These are phyloP conservation scores for Diaperis boleti DNA, from an alignment of 2,888 invertebrate species.

Conservation along the genomic window DNA sequence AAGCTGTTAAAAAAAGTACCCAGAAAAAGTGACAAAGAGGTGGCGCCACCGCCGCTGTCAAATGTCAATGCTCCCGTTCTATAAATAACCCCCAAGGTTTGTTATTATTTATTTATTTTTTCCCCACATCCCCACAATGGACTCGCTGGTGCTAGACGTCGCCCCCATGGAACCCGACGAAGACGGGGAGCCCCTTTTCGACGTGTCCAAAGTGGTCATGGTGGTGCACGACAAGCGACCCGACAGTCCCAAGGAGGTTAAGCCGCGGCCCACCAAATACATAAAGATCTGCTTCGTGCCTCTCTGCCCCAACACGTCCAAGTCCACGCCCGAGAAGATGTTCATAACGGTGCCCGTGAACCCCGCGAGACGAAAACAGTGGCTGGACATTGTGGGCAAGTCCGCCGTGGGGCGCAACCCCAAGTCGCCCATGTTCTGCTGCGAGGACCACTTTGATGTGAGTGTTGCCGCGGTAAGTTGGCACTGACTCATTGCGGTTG, in stretches of 20 bases:
- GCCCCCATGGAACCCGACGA: conserved; percentile 5
- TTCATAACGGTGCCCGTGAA: conserved; percentile 35
- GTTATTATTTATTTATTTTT: conserved; percentile 16
- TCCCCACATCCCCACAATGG: background rate
- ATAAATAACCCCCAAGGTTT: conserved; percentile 4
- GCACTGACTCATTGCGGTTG: too few relatives aligned
- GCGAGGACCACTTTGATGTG: conserved; percentile 39
- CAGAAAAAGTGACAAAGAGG: background rate
- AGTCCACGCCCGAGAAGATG: conserved; percentile 31
- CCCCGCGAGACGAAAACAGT: conserved; percentile 24
- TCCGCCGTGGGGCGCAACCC: conserved; percentile 16
- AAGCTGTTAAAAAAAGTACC: background rate
- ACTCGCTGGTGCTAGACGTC: background rate
- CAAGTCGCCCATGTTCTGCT: conserved; percentile 35
- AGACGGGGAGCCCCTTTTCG: conserved; percentile 31
- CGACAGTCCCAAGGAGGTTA: background rate
- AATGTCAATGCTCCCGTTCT: background rate
- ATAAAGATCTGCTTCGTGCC: conserved; percentile 34
- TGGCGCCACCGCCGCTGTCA: background rate
- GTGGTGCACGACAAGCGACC: background rate
- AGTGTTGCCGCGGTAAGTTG: background rate
- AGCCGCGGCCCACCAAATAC: conserved; percentile 5
- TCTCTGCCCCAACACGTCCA: conserved; percentile 32
- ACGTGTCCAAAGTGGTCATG: conserved; percentile 10
- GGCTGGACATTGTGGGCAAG: conserved; percentile 30